Base-by-base conservation (phyloP, 2,888 invertebrate genomes). In the Thyatira batis region DNA sequence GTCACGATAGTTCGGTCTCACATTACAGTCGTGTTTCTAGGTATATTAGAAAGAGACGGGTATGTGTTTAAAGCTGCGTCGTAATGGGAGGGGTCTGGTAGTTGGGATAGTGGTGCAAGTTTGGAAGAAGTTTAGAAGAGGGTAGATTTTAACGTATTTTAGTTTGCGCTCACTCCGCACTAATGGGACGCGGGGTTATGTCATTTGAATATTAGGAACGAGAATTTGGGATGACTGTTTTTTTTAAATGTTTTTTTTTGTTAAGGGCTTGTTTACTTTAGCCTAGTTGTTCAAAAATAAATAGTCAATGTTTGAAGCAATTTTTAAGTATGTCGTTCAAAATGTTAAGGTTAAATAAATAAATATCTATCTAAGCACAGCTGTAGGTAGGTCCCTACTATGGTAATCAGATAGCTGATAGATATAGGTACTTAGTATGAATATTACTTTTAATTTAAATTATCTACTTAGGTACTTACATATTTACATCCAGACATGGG, bases 81-180 rank as follows among this genome's bases (percentile, higher is more conserved):
- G 59, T 53, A 65, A 63, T 84, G 89, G 88, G 91, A 80, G 84
- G 76, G 75, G 71, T 74, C 44, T 63, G 49, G 72, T 89, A 89
- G 88, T 89, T 87, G 68, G 76, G 76, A 83, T 88, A 89, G 87
- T 86, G 82, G 81, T 82, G 76, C 76, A 86, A 90, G 84, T 90
- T 91, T 82, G 76, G 82, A 89, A 90, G 90, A 91, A 91, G 86
- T 91, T 90, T 83, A 71, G 79, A 87, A 89, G 86, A 84, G 89
- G 84, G 86, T 78, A 76, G 80, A 71, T 87, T 88, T 90, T 90
- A 90, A 89, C 88, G 86, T 84, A 88, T 90, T 91, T 87, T 86
- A 79, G 78, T 79, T 69, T 64, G 68, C 69, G 77, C 76, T 74
- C 69, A 67, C 23, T 17, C 17, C 4, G 71, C 70, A 71, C 70